Evolutionary conservation across 2,888 invertebrate species (phyloP).

Genomic region (Ceratothoa steindachneri): DNA sequence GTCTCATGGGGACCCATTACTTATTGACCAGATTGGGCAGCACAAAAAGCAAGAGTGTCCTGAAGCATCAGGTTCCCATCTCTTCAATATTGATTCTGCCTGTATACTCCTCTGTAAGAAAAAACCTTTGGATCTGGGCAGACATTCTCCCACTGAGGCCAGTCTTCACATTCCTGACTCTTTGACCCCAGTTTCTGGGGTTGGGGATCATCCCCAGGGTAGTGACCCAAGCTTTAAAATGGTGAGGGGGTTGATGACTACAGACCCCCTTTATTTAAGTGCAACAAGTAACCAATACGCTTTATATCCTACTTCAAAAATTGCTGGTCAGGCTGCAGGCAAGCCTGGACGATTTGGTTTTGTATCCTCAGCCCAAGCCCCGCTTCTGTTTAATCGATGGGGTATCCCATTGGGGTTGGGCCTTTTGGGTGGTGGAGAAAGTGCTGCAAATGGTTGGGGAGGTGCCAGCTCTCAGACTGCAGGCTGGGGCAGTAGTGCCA

Average conservation of each 20-base stretch:
- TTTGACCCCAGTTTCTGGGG: slow-evolving; percentile 9
- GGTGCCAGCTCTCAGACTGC: slow-evolving; percentile 36
- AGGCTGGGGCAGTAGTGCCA: slow-evolving; percentile 38
- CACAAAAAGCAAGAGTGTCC: slow-evolving; percentile 2
- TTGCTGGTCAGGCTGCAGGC: slow-evolving; percentile 26
- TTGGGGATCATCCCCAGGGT: slow-evolving; percentile 41
- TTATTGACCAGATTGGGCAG: slow-evolving; percentile 12
- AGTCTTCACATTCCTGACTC: slow-evolving; percentile 39
- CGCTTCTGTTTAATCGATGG: slow-evolving; percentile 36
- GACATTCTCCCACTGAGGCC: slow-evolving; percentile 29
- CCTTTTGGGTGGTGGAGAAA: slow-evolving; percentile 42
- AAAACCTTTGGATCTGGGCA: slow-evolving; percentile 20
- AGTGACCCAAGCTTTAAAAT: slow-evolving; percentile 42
- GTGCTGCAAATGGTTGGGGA: slow-evolving; percentile 46
- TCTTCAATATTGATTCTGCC: slow-evolving; percentile 1
- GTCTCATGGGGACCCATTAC: slow-evolving; percentile 12
- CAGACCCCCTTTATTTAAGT: slow-evolving; percentile 24
- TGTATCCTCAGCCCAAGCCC: slow-evolving; percentile 29
- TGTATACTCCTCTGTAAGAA: slow-evolving; percentile 5
- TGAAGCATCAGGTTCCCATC: background rate
- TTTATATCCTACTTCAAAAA: slow-evolving; percentile 37
- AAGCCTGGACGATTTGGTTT: slow-evolving; percentile 35
- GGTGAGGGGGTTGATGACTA: slow-evolving; percentile 20
- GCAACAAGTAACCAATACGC: slow-evolving; percentile 40
- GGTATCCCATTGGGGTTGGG: slow-evolving; percentile 44